Evolutionary conservation across 2,113 vertebrate genomes (phyloP).

Genomic region (Ailuropoda melanoleuca): DNA sequence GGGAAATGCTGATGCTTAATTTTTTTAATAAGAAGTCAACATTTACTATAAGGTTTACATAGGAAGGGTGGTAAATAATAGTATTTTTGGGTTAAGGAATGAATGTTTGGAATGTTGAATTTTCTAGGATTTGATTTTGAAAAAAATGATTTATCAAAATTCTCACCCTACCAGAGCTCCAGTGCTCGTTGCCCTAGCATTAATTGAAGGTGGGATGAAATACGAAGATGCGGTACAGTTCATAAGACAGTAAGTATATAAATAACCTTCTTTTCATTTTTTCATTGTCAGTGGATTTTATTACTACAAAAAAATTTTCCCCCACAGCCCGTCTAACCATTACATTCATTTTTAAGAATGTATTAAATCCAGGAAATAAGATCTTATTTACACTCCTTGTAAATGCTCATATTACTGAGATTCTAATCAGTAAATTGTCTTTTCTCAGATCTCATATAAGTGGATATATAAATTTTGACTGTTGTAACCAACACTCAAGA

Average conservation of each 20-base stretch:
- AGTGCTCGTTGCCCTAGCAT: constrained; percentile 96
- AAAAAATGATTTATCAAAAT: neutral
- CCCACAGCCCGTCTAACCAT: neutral
- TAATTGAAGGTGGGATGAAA: constrained; percentile 99
- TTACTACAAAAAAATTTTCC: neutral
- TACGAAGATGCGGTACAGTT: constrained; percentile 99
- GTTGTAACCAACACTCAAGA: neutral
- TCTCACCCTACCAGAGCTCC: constrained; percentile 89
- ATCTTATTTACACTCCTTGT: neutral
- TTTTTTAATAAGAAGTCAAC: neutral
- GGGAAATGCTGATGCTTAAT: neutral
- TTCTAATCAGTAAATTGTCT: neutral
- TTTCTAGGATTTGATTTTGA: neutral
- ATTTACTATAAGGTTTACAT: neutral
- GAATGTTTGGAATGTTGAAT: neutral
- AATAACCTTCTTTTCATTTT: neutral
- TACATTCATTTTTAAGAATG: neutral
- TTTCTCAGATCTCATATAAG: neutral
- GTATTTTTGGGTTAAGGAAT: neutral
- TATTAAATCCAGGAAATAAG: neutral
- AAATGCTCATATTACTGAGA: neutral
- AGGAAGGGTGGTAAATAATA: neutral
- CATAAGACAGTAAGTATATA: constrained; percentile 95
- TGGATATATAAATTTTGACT: neutral
- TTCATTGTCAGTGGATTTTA: neutral